Evolutionary conservation across 2,888 invertebrate species (phyloP), one percentile per base, ranked within the genome.

Genomic region (Mystacides longicornis): DNA sequence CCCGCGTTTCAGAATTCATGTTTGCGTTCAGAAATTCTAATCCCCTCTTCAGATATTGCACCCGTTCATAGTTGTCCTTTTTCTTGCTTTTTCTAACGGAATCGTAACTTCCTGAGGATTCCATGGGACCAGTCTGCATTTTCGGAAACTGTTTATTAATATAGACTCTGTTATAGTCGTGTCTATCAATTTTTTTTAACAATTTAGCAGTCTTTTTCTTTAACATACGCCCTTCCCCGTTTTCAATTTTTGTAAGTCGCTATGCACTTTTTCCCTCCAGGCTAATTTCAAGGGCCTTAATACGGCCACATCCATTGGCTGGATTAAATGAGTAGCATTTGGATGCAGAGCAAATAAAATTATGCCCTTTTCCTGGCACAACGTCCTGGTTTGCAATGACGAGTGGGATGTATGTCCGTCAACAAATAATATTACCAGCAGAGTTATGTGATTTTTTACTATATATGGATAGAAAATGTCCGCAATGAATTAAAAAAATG

Each of bases 351-450:
- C 64, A 51, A 68, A 60, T 18, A 70, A 56, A 56, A 67, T 64
- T 7, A 70, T 71, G 20, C 62, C 58, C 52, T 69, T 67, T 45
- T 65, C 61, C 54, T 60, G 59, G 58, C 70, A 72, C 64, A 71
- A 72, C 42, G 68, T 59, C 52, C 67, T 67, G 16, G 68, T 50
- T 23, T 67, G 64, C 55, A 68, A 56, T 9, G 67, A 67, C 53
- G 71, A 51, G 59, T 73, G 68, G 11, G 68, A 69, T 4, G 62
- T 49, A 56, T 69, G 69, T 19, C 67, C 68, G 63, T 72, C 72
- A 31, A 74, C 58, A 54, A 69, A 72, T 5, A 71, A 54, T 50
- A 73, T 64, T 27, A 71, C 63, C 43, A 69, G 70, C 16, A 65
- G 58, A 52, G 62, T 53, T 21, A 70, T 64, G 23, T 65, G 57